phyloP scores from a whole-genome alignment of 2,113 vertebrate species.

The Crotalus horridus region DNA sequence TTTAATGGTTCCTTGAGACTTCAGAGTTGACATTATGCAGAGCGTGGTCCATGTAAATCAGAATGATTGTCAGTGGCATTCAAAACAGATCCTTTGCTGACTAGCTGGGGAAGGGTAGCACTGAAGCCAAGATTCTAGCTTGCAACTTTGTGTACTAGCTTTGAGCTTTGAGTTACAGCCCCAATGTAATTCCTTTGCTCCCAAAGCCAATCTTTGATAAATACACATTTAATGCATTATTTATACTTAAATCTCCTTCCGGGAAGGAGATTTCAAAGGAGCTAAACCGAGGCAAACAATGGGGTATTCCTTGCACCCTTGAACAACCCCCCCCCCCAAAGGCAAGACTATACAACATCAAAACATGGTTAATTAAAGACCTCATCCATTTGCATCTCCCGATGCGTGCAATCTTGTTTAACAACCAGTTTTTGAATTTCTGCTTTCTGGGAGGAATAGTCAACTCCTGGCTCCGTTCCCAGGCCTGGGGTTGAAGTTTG shows the following conservation, averaged over 20 bases:
- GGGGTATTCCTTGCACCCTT: too few species aligned
- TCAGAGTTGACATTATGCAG: not conserved
- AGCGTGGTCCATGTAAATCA: not conserved
- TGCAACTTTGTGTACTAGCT: not conserved
- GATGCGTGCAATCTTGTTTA: not conserved
- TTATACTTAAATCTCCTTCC: not conserved
- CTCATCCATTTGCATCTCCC: not conserved
- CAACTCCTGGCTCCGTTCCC: not conserved
- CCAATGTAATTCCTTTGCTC: too few species aligned
- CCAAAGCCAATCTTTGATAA: not conserved
- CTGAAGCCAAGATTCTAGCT: not conserved
- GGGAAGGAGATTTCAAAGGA: not conserved
- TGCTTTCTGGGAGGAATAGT: not conserved
- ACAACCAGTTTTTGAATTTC: not conserved
- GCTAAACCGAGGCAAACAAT: not conserved
- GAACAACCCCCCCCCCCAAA: not conserved
- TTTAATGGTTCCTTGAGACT: not conserved
- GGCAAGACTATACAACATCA: not conserved
- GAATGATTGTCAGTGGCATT: not conserved
- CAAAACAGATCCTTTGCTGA: not conserved
- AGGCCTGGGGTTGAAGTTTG: not conserved
- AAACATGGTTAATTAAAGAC: not conserved
- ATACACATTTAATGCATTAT: not conserved
- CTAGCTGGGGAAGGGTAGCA: not conserved
- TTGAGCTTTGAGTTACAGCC: not conserved